A percentile compares a stretch with the other conserved stretches of the same genome.
These are phyloP conservation scores for Hozukius guyotensis DNA, from an alignment of 2,797 vertebrate genomes.

Conservation along the genomic window DNA sequence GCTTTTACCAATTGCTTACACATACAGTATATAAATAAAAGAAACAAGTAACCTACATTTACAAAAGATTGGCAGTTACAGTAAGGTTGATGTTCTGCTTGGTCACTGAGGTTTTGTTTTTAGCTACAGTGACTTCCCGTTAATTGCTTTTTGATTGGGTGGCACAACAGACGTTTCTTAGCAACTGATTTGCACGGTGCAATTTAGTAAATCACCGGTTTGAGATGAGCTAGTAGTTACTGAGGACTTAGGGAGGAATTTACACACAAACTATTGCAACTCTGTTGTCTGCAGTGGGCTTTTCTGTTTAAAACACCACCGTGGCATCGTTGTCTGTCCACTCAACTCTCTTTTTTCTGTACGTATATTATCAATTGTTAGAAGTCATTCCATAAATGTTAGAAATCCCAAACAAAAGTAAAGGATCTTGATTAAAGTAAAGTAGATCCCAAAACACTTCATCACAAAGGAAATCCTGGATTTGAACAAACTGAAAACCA, in stretches of 20 bases:
- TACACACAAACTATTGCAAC: neutral
- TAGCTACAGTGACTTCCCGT: neutral
- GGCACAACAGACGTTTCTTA: neutral
- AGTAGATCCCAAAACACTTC: neutral
- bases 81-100: neutral
- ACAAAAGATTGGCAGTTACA: neutral
- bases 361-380: neutral
- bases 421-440: neutral
- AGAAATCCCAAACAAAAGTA: neutral
- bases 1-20: neutral
- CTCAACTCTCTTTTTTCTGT: neutral
- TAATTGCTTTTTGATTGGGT: neutral
- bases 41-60: neutral
- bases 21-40: neutral
- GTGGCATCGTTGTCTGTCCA: neutral
- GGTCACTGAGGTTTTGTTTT: neutral
- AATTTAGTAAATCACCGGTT: neutral
- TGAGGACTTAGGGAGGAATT: neutral
- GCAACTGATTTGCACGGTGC: neutral
- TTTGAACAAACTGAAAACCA: neutral
- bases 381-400: neutral
- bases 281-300: neutral
- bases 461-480: neutral
- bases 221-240: neutral
- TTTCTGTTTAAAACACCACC: neutral